phyloP scores from a whole-genome alignment of 2,113 vertebrate species.

The Bujurquina vittata region DNA sequence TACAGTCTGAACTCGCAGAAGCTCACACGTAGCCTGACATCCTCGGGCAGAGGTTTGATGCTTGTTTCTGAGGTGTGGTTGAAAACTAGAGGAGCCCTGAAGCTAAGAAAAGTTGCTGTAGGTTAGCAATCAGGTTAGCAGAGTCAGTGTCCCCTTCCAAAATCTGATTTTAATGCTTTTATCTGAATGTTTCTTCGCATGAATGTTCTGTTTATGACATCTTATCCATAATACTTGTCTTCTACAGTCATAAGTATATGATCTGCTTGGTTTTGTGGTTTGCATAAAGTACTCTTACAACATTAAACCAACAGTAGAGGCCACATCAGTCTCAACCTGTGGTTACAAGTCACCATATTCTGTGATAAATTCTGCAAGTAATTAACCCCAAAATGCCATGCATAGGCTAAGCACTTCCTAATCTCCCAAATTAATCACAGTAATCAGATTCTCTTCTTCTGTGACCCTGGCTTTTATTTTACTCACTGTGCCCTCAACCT shows the following conservation, averaged over 20 bases:
- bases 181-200: background rate
- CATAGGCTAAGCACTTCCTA: constrained; percentile 44
- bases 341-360: constrained; percentile 3
- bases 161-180: background rate
- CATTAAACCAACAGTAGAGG: constrained; percentile 10
- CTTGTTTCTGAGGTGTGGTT: too few species aligned
- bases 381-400: constrained; percentile 66
- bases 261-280: background rate
- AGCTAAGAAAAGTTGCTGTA: background rate
- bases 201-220: too few species aligned
- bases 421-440: constrained; percentile 69
- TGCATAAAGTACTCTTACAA: background rate
- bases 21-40: background rate
- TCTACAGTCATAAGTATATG: background rate
- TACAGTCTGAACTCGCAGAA: background rate
- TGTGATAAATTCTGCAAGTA: constrained; percentile 32
- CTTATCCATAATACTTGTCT: background rate
- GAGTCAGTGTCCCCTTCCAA: background rate
- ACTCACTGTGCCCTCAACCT: constrained; percentile 64
- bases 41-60: background rate
- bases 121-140: background rate
- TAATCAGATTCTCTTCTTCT: constrained; percentile 64
- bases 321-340: background rate
- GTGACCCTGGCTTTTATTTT: constrained; percentile 59
- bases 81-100: too few species aligned